A percentile compares a stretch with the other conserved stretches of the same genome.
Evolutionary conservation across 2,888 invertebrate species (phyloP).

Genomic region (Drosophila parthenogenetica): DNA sequence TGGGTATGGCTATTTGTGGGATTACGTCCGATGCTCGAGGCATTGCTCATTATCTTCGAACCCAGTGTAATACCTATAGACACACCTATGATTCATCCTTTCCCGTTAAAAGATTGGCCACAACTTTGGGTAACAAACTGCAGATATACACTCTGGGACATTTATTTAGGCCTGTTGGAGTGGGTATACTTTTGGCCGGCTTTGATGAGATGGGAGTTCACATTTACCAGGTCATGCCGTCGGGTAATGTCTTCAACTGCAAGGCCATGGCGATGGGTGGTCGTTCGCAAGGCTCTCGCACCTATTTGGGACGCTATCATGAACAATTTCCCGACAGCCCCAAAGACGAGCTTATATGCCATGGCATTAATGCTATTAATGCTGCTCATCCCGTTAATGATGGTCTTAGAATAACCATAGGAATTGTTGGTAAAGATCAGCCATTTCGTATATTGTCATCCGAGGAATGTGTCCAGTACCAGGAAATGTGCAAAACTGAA

Average conservation of each 20-base stretch:
- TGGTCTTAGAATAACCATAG: constrained; percentile 90
- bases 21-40: constrained; percentile 98
- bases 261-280: constrained; percentile 99
- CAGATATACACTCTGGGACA: constrained; percentile 98
- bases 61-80: constrained; percentile 96
- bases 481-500: constrained; percentile 31
- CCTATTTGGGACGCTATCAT: constrained; percentile 97
- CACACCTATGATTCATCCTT: constrained; percentile 95
- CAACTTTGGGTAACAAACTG: constrained; percentile 96
- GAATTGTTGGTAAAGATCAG: constrained; percentile 94
- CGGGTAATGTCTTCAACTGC: constrained; percentile 98
- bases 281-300: constrained; percentile 98
- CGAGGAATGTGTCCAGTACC: constrained; percentile 86
- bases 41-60: constrained; percentile 96
- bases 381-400: constrained; percentile 98
- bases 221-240: constrained; percentile 98
- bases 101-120: constrained; percentile 94
- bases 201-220: constrained; percentile 98
- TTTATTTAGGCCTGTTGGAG: constrained; percentile 98
- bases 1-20: constrained; percentile 98
- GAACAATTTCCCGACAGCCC: constrained; percentile 89
- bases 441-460: constrained; percentile 93
- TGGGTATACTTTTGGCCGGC: constrained; percentile 97
- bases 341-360: constrained; percentile 95
- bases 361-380: constrained; percentile 95